Base-by-base conservation (phyloP, 2,113 vertebrate species). In the Lota lota region DNA sequence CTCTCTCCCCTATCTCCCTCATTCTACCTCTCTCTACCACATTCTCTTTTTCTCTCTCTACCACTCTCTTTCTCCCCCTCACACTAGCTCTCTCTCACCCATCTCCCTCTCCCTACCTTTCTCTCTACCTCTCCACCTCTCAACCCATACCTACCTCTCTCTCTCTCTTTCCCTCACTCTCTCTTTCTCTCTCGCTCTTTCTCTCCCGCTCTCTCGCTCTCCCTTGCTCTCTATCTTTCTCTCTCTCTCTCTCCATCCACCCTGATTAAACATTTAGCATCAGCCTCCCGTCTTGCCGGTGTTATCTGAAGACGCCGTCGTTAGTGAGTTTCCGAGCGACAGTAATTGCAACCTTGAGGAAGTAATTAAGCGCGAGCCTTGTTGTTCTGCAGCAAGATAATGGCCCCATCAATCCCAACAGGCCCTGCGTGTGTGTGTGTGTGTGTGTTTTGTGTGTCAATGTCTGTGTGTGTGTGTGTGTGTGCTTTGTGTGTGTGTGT, bases 281-380 rank as follows among this genome's bases (percentile, higher is more conserved):
- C 78, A 61, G 68, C 72, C 67, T 60, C 70, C 61, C 63, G 78
- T 81, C 77, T 62, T 76, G 81, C 74, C 69, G 67, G 73, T 78
- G 76, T 78, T 75, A 81, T 79, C 77, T 78, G 70, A 81, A 82
- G 77, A 69, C 83, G 83, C 63, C 67, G 75, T 74, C 81, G 81
- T 85, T 82, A 82, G 78, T 67, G 61, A 73, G 78, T 83, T 77
- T 83, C 74, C 79, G 81, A 78, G 81, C 69, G 75, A 22, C 64
- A 62, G 61, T 87, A 83, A 87, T 87, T 83, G 83, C 79, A 85
- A 85, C 79, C 83, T 85, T 81, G 79, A 82, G 79, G 81, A 85
- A 83, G 72, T 85, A 87, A 87, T 83, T 83, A 85, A 78, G 72
- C 10, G 21, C 66, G 8, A 63, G 58, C 61, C 68, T 70, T 71